Conservation (phyloP, 2,888 invertebrate genomes). For the Halocaridina rubra region DNA sequence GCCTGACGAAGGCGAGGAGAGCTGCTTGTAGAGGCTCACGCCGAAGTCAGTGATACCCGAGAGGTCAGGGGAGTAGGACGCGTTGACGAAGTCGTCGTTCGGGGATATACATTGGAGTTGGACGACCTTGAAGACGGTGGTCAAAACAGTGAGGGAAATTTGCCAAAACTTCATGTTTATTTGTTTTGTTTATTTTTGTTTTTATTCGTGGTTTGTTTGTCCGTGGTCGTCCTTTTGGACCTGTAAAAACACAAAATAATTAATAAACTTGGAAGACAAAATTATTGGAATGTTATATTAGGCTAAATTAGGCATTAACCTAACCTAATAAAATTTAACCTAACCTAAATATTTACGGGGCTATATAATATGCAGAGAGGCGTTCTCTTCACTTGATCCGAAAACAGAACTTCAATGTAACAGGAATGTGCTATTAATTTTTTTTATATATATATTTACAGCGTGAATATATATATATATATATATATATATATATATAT, state of each 20-base stretch:
- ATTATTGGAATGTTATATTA: too few species aligned
- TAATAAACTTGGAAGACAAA: too few species aligned
- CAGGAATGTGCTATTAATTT: not conserved
- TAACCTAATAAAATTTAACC: too few species aligned
- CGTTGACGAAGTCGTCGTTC: not conserved
- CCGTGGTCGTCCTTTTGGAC: not conserved
- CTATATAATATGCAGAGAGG: too few species aligned
- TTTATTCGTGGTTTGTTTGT: not conserved
- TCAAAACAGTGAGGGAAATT: not conserved
- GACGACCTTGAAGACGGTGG: not conserved
- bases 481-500: not conserved
- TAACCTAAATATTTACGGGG: too few species aligned
- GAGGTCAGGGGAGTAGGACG: not conserved
- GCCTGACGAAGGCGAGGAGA: slow-evolving; percentile 20
- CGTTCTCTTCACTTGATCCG: too few species aligned
- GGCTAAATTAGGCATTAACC: too few species aligned
- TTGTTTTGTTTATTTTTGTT: not conserved
- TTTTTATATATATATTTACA: not conserved
- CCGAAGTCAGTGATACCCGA: slow-evolving; percentile 44
- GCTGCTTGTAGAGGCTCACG: slow-evolving; percentile 23
- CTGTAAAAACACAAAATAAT: too few species aligned
- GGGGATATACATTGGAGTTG: not conserved
- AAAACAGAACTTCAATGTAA: too few species aligned
- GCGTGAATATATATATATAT: not conserved
- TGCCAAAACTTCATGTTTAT: not conserved